Base-by-base conservation (phyloP, 2,113 vertebrate species). In the Bos javanicus region DNA sequence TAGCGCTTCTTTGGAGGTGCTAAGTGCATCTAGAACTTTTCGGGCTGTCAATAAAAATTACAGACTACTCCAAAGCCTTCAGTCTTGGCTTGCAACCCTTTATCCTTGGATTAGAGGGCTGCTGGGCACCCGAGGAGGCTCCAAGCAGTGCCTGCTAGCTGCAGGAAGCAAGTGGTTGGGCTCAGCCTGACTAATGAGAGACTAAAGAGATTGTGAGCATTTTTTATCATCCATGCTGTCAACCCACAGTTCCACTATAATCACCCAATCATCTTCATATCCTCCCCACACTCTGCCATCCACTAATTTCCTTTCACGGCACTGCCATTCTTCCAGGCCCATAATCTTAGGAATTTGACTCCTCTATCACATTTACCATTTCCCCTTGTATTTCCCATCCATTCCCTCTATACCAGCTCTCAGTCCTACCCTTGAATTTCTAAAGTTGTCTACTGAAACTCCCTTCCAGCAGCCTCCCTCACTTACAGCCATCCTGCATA, bases 11-110 rank as follows among this genome's bases (percentile, higher is more conserved):
- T 98, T 96, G 98, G 90, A 99, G 97, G 98, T 98, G 99, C 97
- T 98, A 99, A 99, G 98, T 98, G 98, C 90, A 98, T 98, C 98
- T 99, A 99, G 98, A 99, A 99, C 98, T 98, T 99, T 95, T 83
- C 39, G 26, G 90, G 85, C 90, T 98, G 98, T 98, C 98, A 98
- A 98, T 98, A 98, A 98, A 98, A 98, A 98, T 36, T 89, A 98
- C 95, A 97, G 96, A 97, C 86, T 97, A 80, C 30, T 97, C 96
- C 96, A 95, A 98, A 92, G 59, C 84, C 96, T 97, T 91, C 85
- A 28, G 96, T 94, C 97, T 98, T 96, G 84, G 84, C 89, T 96
- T 54, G 30, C 17, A 12, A 78, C 48, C 67, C 88, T 94, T 92
- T 94, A 83, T 92, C 36, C 85, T 97, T 78, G 39, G 74, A 95